Percentiles rank a stretch among this genome's conserved stretches.
Conservation (phyloP, 2,888 invertebrate genomes). For the Formica aserva region DNA sequence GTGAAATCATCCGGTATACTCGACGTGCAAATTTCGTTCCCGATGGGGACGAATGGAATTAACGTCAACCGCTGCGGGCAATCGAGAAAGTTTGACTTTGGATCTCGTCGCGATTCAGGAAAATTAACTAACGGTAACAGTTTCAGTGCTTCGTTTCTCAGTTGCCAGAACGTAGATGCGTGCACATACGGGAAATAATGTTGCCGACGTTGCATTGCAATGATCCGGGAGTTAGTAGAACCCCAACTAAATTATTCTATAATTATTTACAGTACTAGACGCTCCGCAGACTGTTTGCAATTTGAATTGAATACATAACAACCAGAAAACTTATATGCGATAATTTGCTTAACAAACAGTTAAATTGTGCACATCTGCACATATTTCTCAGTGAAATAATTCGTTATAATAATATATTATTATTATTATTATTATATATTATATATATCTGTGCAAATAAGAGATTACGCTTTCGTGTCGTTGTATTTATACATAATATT, state of each 20-base stretch:
- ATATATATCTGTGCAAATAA: background rate
- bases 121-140: constrained; percentile 68
- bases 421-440: too few species aligned
- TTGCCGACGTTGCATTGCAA: constrained; percentile 3
- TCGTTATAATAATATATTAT: background rate
- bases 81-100: constrained; percentile 71
- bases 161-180: constrained; percentile 49
- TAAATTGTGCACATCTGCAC: background rate
- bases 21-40: constrained; percentile 47
- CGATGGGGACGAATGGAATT: constrained; percentile 66
- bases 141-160: constrained; percentile 58
- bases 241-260: constrained; percentile 28
- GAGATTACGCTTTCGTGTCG: background rate
- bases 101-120: constrained; percentile 66
- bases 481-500: constrained; percentile 6
- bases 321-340: background rate
- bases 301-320: background rate
- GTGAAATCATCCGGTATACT: constrained; percentile 44
- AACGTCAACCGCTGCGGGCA: constrained; percentile 68
- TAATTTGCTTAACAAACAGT: background rate
- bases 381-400: constrained; percentile 1
- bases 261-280: constrained; percentile 7
- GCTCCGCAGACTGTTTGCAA: background rate
- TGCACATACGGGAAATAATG: constrained; percentile 32
- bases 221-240: constrained; percentile 7